A percentile compares a stretch with the other conserved stretches of the same genome.
These are phyloP conservation scores for Propithecus deckenii DNA, from an alignment of 2,797 vertebrate species.

Conservation along the genomic window DNA sequence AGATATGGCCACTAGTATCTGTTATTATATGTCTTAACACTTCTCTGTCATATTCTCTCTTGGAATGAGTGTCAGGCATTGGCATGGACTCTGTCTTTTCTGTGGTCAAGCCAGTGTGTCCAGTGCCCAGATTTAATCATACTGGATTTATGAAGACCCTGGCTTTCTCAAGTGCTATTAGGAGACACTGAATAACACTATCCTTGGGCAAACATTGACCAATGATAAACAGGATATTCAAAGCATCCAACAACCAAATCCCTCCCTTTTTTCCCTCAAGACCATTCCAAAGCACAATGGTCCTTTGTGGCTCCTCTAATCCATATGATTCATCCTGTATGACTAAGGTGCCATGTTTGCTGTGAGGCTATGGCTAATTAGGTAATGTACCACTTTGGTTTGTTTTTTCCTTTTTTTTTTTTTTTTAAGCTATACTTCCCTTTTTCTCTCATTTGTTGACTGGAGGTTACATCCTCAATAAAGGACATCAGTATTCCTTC, in stretches of 20 bases:
- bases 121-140: background rate
- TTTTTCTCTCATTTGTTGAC: background rate
- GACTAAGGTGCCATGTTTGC: background rate
- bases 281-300: background rate
- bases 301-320: background rate
- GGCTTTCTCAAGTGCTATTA: background rate
- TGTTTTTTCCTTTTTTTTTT: background rate
- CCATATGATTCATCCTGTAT: background rate
- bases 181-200: background rate
- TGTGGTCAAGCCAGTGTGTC: background rate
- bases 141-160: background rate
- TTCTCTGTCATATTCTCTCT: background rate
- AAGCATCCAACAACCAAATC: background rate
- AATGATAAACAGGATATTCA: background rate
- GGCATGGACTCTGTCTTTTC: background rate
- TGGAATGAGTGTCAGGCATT: background rate
- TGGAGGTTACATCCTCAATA: background rate
- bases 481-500: background rate
- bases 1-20: background rate
- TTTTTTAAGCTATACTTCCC: background rate
- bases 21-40: background rate
- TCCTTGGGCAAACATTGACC: background rate
- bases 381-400: background rate
- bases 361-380: background rate
- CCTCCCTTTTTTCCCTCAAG: background rate